Percentiles rank a stretch among this genome's conserved stretches.
Conservation (phyloP, 1,140 invertebrate genomes). For the Orchesella cincta region DNA sequence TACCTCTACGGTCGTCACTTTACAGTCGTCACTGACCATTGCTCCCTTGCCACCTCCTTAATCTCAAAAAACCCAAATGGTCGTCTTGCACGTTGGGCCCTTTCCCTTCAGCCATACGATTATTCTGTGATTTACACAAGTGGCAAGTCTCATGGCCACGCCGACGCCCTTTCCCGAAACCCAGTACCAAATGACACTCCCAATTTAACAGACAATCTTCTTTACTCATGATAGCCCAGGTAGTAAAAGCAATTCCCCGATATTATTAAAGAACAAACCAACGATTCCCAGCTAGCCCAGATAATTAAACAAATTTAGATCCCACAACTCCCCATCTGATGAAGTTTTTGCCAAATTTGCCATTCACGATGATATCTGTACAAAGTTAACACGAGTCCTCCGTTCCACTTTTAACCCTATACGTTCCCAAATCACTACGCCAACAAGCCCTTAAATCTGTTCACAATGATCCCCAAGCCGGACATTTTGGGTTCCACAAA, state of each 20-base stretch:
- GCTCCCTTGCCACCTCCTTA: slow-evolving; percentile 1
- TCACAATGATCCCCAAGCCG: too few relatives aligned
- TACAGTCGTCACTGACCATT: slow-evolving; percentile 26
- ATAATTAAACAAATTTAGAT: too few relatives aligned
- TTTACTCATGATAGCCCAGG: too few relatives aligned
- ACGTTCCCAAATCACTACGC: too few relatives aligned
- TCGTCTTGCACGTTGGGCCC: slow-evolving; percentile 22
- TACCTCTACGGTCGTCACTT: slow-evolving; percentile 28
- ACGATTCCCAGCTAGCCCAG: neutral
- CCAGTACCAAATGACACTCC: slow-evolving; percentile 33
- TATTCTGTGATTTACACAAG: slow-evolving; percentile 13
- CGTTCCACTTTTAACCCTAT: too few relatives aligned
- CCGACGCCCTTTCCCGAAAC: slow-evolving; percentile 31
- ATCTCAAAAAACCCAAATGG: slow-evolving; percentile 18
- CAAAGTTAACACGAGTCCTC: too few relatives aligned
- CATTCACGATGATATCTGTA: too few relatives aligned
- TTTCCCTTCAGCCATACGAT: slow-evolving; percentile 24
- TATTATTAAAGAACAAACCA: slow-evolving; percentile 8
- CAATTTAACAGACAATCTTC: too few relatives aligned
- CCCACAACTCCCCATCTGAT: too few relatives aligned
- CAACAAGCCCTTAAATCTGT: too few relatives aligned
- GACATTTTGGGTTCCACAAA: slow-evolving; percentile 33
- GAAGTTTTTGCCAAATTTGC: too few relatives aligned
- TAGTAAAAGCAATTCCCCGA: neutral
- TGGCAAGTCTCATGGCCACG: slow-evolving; percentile 28